Base-by-base conservation (phyloP, 2,113 vertebrate genomes). In the Crocuta crocuta region DNA sequence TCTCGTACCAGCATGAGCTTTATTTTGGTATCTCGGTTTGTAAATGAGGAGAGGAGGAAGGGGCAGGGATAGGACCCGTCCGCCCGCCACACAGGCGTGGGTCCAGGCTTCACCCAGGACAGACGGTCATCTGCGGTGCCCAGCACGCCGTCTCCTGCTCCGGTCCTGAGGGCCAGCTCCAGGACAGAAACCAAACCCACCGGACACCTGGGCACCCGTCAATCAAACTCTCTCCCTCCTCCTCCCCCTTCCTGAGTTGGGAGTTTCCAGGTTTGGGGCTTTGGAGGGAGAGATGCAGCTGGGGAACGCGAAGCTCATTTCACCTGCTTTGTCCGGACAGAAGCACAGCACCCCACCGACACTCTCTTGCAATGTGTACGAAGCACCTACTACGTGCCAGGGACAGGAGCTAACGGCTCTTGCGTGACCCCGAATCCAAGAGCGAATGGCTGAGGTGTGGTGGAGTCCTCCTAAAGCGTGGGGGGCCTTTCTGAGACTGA, bases 91-190 rank as follows among this genome's bases (percentile, higher is more conserved):
- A 31, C 97, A 91, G 82, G 98, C 98, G 95, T 65, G 0, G 53
- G 73, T 79, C 93, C 97, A 97, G 94, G 97, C 93, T 89, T 39
- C 35, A 89, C 95, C 91, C n/a, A 8, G 96, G 97, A 95, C 97
- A 96, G 97, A 96, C 21, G 97, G 98, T 81, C 86, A 0, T 4
- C 7, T 6, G 0, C 8, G 0, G 83, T 53, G 11, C 96, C 87
- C 33, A 16, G 50, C 5, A n/a, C 53, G 23, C 19, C 13, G 48
- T 35, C 74, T 71, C 80, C 55, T 50, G 90, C 63, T 88, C 88
- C 4, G 7, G 89, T n/a, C 90, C 31, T 0, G 76, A 26, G 2
- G 95, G 33, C 1, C 35, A 3, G 90, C 31, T 16, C 79, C 45
- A 28, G 95, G 88, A 86, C 81, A 39, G 35, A 39, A 70, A 65